These are phyloP conservation scores for Marmota monax DNA, from an alignment of 2,113 vertebrate genomes.

Conservation along the genomic window DNA sequence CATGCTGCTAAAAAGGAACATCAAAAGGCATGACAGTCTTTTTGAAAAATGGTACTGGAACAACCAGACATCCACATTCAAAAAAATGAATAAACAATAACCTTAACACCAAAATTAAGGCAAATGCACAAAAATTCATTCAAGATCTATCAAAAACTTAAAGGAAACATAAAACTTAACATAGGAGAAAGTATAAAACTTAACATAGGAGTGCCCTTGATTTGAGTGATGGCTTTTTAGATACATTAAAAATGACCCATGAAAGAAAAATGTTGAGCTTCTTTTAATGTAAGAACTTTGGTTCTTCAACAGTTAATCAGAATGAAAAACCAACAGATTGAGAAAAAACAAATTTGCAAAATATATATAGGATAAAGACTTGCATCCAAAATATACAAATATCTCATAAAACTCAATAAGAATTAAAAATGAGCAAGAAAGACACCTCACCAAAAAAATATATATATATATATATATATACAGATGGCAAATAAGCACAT, in stretches of 20 bases:
- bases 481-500: not conserved
- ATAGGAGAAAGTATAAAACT: conserved; percentile 36
- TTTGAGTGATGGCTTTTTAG: not conserved
- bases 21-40: not conserved
- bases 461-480: not conserved
- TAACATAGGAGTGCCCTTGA: not conserved
- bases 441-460: not conserved
- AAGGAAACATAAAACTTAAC: conserved; percentile 54
- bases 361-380: not conserved
- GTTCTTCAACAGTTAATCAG: not conserved
- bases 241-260: not conserved
- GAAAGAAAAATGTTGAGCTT: not conserved
- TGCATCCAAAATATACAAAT: conserved; percentile 8
- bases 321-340: not conserved
- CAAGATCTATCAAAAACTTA: conserved; percentile 13
- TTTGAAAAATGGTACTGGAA: not conserved
- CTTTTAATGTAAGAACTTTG: not conserved
- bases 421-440: not conserved
- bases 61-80: not conserved
- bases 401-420: conserved; percentile 38
- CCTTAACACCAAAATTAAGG: conserved; percentile 5
- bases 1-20: not conserved
- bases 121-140: conserved; percentile 47
- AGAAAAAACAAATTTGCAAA: not conserved
- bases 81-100: not conserved